A percentile compares a stretch with the other conserved stretches of the same genome.
phyloP scores from a whole-genome alignment of 2,888 invertebrate genomes.

The Drosophila imparisetae region DNA sequence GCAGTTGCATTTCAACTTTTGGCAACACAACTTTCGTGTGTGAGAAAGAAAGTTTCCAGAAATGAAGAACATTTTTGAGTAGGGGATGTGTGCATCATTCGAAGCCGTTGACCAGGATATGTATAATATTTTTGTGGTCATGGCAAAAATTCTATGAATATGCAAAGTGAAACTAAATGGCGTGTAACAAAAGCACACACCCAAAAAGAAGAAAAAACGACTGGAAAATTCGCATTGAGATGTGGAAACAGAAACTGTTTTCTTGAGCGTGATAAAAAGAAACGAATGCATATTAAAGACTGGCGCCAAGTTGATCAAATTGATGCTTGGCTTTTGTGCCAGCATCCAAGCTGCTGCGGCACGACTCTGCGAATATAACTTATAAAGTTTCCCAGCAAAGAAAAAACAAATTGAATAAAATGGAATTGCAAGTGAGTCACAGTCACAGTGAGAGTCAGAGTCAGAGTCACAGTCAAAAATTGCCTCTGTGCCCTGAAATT shows the following conservation, averaged over 20 bases:
- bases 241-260: slow-evolving; percentile 13
- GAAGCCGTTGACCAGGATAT: slow-evolving; percentile 43
- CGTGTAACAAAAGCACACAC: slow-evolving; percentile 63
- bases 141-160: slow-evolving; percentile 57
- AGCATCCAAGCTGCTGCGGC: slow-evolving; percentile 56
- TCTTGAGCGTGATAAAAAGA: slow-evolving; percentile 9
- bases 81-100: slow-evolving; percentile 19
- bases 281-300: slow-evolving; percentile 67
- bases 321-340: slow-evolving; percentile 72
- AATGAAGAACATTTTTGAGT: slow-evolving; percentile 26
- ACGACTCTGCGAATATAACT: slow-evolving; percentile 43
- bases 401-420: slow-evolving; percentile 45
- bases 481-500: slow-evolving; percentile 4
- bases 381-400: slow-evolving; percentile 50
- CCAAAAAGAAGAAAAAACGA: slow-evolving; percentile 17
- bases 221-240: slow-evolving; percentile 14
- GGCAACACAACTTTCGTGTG: slow-evolving; percentile 40
- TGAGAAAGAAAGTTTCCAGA: not conserved
- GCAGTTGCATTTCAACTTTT: slow-evolving; percentile 57
- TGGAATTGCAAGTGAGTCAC: slow-evolving; percentile 56
- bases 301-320: slow-evolving; percentile 78
- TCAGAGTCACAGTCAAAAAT: slow-evolving; percentile 8
- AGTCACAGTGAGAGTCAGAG: not conserved
- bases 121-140: slow-evolving; percentile 45
- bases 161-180: slow-evolving; percentile 74